phyloP scores from a whole-genome alignment of 2,888 invertebrate species.

The Thymelicus acteon region DNA sequence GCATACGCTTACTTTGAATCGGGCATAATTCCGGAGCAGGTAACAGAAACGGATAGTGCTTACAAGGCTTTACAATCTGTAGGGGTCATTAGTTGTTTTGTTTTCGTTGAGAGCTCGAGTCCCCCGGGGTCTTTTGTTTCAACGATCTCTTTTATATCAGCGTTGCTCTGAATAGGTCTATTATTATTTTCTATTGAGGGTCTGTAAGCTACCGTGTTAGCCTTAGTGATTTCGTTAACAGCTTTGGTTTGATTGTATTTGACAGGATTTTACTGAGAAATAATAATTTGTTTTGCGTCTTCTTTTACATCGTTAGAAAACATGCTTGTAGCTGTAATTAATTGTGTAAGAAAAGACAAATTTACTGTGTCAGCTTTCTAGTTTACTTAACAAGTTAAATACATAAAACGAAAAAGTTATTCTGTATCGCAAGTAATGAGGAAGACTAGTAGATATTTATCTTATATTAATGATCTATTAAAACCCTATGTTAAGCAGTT shows the following conservation, averaged over 20 bases:
- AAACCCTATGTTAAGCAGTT: constrained; percentile 5
- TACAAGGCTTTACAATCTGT: constrained; percentile 54
- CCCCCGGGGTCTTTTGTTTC: constrained; percentile 35
- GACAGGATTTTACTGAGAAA: constrained; percentile 26
- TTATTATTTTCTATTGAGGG: constrained; percentile 34
- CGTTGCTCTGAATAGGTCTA: constrained; percentile 34
- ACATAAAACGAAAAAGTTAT: background rate
- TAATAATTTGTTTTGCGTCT: constrained; percentile 24
- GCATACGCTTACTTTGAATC: constrained; percentile 15
- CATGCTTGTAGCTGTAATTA: background rate
- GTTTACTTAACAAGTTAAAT: background rate
- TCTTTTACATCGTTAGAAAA: constrained; percentile 6
- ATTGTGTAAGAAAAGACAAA: background rate
- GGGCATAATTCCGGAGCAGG: constrained; percentile 13
- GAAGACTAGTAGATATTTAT: constrained; percentile 12
- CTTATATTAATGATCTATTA: constrained; percentile 18
- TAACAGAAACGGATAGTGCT: constrained; percentile 34
- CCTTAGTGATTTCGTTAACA: constrained; percentile 38
- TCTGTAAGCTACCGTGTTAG: constrained; percentile 36
- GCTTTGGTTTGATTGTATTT: constrained; percentile 35
- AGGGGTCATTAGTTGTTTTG: constrained; percentile 63
- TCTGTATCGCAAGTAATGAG: background rate
- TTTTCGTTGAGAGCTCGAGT: constrained; percentile 47
- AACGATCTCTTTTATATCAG: constrained; percentile 34
- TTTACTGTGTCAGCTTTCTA: background rate